Percentiles rank a stretch among this genome's conserved stretches.
Evolutionary conservation across 2,888 invertebrate species (phyloP).

Genomic region (Erebia palarica): DNA sequence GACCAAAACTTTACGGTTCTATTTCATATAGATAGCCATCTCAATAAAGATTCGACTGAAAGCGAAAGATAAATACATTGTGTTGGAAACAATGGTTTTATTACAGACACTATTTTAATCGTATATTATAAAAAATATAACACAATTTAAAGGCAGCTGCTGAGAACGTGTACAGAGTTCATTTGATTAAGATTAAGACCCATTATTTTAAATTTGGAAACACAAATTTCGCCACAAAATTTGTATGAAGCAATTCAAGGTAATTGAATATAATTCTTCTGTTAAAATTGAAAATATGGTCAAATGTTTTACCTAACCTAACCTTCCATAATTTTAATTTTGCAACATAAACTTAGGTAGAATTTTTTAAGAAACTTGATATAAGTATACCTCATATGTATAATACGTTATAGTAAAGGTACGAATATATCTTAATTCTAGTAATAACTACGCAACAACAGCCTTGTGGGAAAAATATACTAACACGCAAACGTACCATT

Average conservation of each 20-base stretch:
- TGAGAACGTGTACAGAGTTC: not conserved
- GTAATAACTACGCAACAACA: slow-evolving; percentile 2
- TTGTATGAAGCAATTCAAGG: too few relatives aligned
- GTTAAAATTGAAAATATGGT: too few relatives aligned
- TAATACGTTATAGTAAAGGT: not conserved
- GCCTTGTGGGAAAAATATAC: slow-evolving; percentile 5
- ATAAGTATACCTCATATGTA: not conserved
- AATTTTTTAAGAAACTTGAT: not conserved
- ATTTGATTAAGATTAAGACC: not conserved
- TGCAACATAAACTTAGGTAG: not conserved
- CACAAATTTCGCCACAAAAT: not conserved
- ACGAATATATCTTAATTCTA: not conserved
- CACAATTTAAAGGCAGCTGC: not conserved
- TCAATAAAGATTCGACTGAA: not conserved
- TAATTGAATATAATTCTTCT: too few relatives aligned
- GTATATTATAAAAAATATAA: not conserved
- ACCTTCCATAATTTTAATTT: too few relatives aligned
- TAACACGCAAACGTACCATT: slow-evolving; percentile 21
- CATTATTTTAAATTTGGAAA: not conserved
- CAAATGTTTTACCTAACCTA: too few relatives aligned
- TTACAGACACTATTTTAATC: not conserved
- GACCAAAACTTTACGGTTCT: not conserved
- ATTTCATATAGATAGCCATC: not conserved
- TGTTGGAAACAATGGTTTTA: slow-evolving; percentile 2
- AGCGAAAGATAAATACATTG: not conserved